These are phyloP conservation scores for Aphodius granarius DNA, from an alignment of 2,888 invertebrate species.

Conservation along the genomic window DNA sequence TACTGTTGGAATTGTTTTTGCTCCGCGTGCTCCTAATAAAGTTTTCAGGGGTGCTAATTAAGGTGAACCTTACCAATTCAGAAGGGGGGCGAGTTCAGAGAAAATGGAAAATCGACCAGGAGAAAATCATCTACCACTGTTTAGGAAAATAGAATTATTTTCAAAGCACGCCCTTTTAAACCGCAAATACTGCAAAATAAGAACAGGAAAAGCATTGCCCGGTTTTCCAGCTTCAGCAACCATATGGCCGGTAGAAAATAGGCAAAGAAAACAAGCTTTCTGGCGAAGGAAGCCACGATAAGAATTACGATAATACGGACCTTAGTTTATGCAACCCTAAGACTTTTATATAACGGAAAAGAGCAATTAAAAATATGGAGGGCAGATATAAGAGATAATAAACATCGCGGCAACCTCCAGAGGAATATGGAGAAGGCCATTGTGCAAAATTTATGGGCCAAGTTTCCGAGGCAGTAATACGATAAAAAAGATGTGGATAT, in stretches of 20 bases:
- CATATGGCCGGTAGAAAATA: neutral
- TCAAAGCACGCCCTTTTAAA: too few species aligned
- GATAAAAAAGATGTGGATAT: slow-evolving; percentile 26
- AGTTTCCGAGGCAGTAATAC: slow-evolving; percentile 32
- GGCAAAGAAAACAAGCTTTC: slow-evolving; percentile 25
- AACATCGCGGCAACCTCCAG: slow-evolving; percentile 37
- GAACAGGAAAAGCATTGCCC: neutral
- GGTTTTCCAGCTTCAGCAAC: neutral
- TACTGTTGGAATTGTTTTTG: too few species aligned
- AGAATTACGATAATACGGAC: slow-evolving; percentile 31
- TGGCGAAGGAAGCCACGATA: slow-evolving; percentile 27
- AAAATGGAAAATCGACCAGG: too few species aligned
- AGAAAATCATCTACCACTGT: too few species aligned
- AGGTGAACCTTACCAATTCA: too few species aligned
- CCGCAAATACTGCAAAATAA: neutral
- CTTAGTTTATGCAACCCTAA: slow-evolving; percentile 40
- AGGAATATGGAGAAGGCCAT: slow-evolving; percentile 39
- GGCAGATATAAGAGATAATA: slow-evolving; percentile 40
- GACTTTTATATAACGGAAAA: slow-evolving; percentile 41
- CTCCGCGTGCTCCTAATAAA: too few species aligned
- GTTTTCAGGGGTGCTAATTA: too few species aligned
- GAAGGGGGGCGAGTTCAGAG: too few species aligned
- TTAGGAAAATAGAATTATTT: too few species aligned
- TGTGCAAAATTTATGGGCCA: slow-evolving; percentile 37
- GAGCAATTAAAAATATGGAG: slow-evolving; percentile 40